These are phyloP conservation scores for Peromyscus maniculatus DNA, from an alignment of 2,113 vertebrate genomes.

Conservation along the genomic window DNA sequence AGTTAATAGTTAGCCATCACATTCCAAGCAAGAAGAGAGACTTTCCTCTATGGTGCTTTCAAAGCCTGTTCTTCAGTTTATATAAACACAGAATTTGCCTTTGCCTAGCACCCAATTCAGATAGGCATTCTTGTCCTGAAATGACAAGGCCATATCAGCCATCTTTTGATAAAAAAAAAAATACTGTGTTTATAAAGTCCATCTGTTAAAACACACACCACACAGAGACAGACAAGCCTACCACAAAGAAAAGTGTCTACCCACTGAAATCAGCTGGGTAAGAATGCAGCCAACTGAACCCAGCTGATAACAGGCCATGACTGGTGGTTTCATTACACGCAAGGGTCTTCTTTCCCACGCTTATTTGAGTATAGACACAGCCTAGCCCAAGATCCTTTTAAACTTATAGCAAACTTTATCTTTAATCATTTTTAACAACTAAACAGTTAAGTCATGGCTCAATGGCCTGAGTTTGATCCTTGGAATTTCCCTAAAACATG, in stretches of 20 bases:
- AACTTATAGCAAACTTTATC: constrained; percentile 41
- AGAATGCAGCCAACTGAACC: not conserved
- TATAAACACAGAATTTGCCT: not conserved
- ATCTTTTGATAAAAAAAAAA: not conserved
- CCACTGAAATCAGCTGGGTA: constrained; percentile 27
- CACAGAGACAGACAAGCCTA: not conserved
- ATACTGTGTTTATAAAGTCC: not conserved
- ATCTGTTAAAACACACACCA: not conserved
- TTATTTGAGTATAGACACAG: not conserved
- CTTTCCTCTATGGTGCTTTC: not conserved
- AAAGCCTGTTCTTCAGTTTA: not conserved
- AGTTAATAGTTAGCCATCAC: not conserved
- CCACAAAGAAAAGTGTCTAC: not conserved
- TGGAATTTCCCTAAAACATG: constrained; percentile 80
- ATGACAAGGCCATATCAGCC: not conserved
- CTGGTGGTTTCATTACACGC: not conserved
- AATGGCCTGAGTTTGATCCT: constrained; percentile 70
- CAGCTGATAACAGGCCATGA: not conserved
- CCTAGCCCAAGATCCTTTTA: constrained; percentile 15
- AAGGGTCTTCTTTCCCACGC: not conserved
- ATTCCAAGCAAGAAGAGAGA: not conserved
- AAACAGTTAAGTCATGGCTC: constrained; percentile 50
- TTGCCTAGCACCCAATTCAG: not conserved
- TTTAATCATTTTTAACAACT: constrained; percentile 4
- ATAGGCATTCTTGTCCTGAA: not conserved